A percentile compares a stretch with the other conserved stretches of the same genome.
Conservation (phyloP, 2,888 invertebrate species). For the Pharmacophagus antenor region DNA sequence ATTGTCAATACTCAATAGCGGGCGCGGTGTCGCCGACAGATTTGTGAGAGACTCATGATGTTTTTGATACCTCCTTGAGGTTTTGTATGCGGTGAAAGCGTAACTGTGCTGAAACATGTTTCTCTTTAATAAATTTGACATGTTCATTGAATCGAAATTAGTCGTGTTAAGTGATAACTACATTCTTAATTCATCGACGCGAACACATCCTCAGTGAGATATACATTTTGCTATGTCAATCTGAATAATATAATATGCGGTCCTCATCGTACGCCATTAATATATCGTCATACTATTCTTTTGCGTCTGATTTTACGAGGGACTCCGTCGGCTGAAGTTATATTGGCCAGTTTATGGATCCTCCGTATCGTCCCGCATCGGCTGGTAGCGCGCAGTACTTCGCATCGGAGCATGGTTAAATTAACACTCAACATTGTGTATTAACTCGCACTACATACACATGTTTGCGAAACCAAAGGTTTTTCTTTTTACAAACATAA, state of each 20-base stretch:
- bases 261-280: neutral
- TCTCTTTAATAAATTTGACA: neutral
- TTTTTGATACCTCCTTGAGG: constrained; percentile 27
- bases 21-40: constrained; percentile 10
- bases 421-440: too few species aligned
- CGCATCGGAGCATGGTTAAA: too few species aligned
- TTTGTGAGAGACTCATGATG: constrained; percentile 15
- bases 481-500: neutral
- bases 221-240: neutral
- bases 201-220: too few species aligned
- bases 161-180: too few species aligned
- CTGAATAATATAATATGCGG: neutral
- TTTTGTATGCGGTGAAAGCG: constrained; percentile 19
- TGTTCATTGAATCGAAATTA: neutral
- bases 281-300: neutral
- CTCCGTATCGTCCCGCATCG: too few species aligned
- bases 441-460: neutral
- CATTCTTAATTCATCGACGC: too few species aligned
- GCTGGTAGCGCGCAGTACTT: too few species aligned
- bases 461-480: constrained; percentile 22
- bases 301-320: neutral
- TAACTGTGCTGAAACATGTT: neutral
- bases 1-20: constrained; percentile 7
- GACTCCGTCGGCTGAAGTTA: neutral
- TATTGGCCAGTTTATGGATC: neutral